Evolutionary conservation across 2,888 invertebrate species (phyloP).

Genomic region (Lumbricus terrestris): DNA sequence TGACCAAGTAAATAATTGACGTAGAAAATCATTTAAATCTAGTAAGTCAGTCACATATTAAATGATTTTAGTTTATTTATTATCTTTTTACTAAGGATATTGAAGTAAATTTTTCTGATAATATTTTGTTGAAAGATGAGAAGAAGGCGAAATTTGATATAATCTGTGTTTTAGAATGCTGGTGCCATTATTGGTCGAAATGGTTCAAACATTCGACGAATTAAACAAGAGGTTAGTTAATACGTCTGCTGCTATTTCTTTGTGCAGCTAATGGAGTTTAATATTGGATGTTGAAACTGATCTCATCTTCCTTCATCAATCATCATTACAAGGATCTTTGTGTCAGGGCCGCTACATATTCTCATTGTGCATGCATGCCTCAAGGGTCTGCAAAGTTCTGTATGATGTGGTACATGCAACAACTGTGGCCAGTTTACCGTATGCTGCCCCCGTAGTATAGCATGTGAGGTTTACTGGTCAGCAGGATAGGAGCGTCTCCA

Average conservation of each 20-base stretch:
- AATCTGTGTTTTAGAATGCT: constrained; percentile 62
- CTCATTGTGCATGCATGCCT: too few relatives aligned
- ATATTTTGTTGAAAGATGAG: background rate
- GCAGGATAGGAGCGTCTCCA: too few relatives aligned
- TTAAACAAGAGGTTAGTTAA: constrained; percentile 72
- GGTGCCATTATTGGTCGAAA: constrained; percentile 99
- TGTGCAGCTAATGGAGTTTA: background rate
- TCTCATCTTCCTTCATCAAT: too few relatives aligned
- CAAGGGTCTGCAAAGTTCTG: too few relatives aligned
- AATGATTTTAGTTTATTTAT: background rate
- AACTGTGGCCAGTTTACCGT: too few relatives aligned
- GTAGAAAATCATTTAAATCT: background rate
- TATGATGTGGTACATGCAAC: too few relatives aligned
- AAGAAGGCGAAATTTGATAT: background rate
- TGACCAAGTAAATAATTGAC: background rate
- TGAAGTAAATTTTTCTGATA: background rate
- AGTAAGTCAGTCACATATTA: too few relatives aligned
- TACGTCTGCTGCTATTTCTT: background rate
- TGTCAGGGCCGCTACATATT: too few relatives aligned
- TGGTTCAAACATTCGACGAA: constrained; percentile 92
- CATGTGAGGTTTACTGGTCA: too few relatives aligned
- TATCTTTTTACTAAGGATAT: background rate
- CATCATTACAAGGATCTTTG: too few relatives aligned
- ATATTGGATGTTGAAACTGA: background rate
- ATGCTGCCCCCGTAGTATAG: too few relatives aligned